Evolutionary conservation across 2,888 invertebrate genomes (phyloP), one percentile per base, ranked within the genome.

Genomic region (Phyllotreta striolata): DNA sequence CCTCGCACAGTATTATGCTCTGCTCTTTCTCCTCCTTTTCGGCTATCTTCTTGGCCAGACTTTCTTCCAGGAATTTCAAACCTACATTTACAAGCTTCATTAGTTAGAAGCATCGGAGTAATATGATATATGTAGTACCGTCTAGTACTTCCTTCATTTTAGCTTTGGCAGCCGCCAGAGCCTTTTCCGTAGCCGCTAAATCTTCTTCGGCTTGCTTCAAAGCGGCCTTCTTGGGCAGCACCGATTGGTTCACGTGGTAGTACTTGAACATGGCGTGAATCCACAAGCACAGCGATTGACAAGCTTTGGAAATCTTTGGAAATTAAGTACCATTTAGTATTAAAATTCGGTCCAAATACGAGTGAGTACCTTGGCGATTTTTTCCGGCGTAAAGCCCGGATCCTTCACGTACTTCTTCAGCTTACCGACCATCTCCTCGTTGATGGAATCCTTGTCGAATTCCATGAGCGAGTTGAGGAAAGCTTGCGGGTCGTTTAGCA

Each of bases 231-330:
- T 98, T 98, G 0, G 97, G 97, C 0, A 91, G 92, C 0, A 95
- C 93, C 5, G 84, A 85, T 70, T 87, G 85, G 74, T 93, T 93
- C 0, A 96, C 94, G 77, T 91, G 90, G 78, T 96, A 96, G 80
- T 93, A 97, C 77, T 94, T 90, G 81, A 91, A 96, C 89, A 97
- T 94, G 0, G 96, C 96, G 73, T 93, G 91, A 37, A 95, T 89
- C 95, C 95, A 95, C 85, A 92, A 90, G 74, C 95, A 95, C 1
- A 95, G 83, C 0, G 91, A 91, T 68, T 88, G 89, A 76, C 92
- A 92, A 0, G 92, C 92, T 79, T 91, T 91, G 0, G 92, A 92
- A 8, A 90, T 89, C 88, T 89, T n/a, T n/a, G n/a, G 76, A 73
- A 72, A 57, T 10, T 8, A 14, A 24, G 10, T 14, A n/a, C 73